Conservation (phyloP, 2,888 invertebrate species). For the Lampropteryx suffumata region DNA sequence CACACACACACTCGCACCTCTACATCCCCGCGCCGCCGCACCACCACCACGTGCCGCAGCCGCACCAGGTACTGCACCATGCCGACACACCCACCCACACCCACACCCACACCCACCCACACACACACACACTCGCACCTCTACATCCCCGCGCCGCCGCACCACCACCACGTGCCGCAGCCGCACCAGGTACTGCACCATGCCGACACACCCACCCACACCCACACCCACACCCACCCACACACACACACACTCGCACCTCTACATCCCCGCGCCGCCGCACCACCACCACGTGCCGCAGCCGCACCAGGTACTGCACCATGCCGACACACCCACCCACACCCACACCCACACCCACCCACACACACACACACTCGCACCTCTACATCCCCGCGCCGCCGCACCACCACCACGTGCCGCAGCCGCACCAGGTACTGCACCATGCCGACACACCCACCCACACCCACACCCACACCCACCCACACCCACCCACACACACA, state of each 20-base stretch:
- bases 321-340: too few species aligned
- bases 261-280: constrained; percentile 89
- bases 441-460: too few species aligned
- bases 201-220: too few species aligned
- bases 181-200: constrained; percentile 85
- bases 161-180: constrained; percentile 71
- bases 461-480: too few species aligned
- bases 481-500: constrained; percentile 61
- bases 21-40: constrained; percentile 87
- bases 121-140: constrained; percentile 79
- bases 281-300: constrained; percentile 74
- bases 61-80: constrained; percentile 76
- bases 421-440: constrained; percentile 61
- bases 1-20: constrained; percentile 82
- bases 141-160: constrained; percentile 88
- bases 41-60: constrained; percentile 86
- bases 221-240: constrained; percentile 96
- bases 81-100: too few species aligned
- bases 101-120: too few species aligned
- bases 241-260: constrained; percentile 84
- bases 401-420: constrained; percentile 73
- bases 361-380: constrained; percentile 88
- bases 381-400: constrained; percentile 89
- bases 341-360: constrained; percentile 92
- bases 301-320: constrained; percentile 85